A percentile compares a stretch with the other conserved stretches of the same genome.
phyloP scores from a whole-genome alignment of 2,797 vertebrate species.

The Malurus splendens region DNA sequence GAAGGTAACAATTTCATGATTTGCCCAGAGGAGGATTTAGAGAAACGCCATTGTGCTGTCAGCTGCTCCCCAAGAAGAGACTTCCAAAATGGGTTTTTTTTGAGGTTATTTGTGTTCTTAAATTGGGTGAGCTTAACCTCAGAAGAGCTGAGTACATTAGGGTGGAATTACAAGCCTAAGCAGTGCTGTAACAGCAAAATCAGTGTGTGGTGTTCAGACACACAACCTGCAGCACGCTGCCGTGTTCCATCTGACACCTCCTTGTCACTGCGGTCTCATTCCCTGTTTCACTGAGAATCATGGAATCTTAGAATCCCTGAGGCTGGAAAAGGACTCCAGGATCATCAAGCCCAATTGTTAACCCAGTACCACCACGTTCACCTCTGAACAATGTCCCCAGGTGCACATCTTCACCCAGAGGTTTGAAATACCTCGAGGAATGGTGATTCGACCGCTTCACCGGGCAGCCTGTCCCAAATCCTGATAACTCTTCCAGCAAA shows the following conservation, averaged over 20 bases:
- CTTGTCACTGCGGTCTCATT: neutral
- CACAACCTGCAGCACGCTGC: neutral
- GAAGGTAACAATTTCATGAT: neutral
- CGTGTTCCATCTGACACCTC: neutral
- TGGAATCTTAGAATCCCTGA: neutral
- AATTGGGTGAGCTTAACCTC: neutral
- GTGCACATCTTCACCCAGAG: neutral
- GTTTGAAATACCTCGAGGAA: neutral
- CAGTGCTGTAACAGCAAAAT: neutral
- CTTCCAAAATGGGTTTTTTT: neutral
- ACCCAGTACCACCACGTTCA: neutral
- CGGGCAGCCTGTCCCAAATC: neutral
- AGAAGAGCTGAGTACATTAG: neutral
- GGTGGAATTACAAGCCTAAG: neutral
- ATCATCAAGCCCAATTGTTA: neutral
- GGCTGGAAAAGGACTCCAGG: neutral
- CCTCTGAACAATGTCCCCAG: neutral
- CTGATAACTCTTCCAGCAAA: neutral
- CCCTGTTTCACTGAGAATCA: neutral
- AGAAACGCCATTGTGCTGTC: neutral
- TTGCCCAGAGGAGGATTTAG: slow-evolving; percentile 8
- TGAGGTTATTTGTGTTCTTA: neutral
- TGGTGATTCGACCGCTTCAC: neutral
- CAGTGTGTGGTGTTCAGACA: neutral
- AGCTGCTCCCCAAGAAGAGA: neutral